Evolutionary conservation across 2,113 vertebrate genomes (phyloP).

Genomic region (Triplophysa rosa): DNA sequence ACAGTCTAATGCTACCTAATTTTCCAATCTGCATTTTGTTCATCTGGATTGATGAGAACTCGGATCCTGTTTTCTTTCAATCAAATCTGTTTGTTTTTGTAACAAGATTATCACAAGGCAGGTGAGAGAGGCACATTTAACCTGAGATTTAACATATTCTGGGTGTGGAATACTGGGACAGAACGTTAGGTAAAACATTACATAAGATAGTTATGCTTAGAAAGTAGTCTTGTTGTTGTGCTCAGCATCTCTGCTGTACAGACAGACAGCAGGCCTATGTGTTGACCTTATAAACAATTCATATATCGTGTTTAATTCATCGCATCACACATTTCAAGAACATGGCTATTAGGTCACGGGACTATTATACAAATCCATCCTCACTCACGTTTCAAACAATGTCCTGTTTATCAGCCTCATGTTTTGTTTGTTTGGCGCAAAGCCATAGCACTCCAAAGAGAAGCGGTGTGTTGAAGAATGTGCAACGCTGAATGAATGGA

Average conservation of each 20-base stretch:
- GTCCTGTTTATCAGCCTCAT: neutral
- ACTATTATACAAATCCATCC: neutral
- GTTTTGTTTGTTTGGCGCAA: neutral
- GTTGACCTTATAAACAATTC: neutral
- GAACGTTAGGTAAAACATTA: neutral
- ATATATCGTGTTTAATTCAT: neutral
- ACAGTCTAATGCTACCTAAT: neutral
- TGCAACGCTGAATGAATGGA: neutral
- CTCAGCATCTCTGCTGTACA: neutral
- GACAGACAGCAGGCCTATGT: neutral
- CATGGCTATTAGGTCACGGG: neutral
- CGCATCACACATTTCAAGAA: neutral
- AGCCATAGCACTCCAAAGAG: neutral
- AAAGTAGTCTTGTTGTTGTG: neutral
- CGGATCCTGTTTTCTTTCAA: neutral
- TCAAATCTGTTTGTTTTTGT: neutral
- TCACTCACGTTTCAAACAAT: neutral
- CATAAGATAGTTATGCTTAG: neutral
- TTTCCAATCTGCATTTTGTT: neutral
- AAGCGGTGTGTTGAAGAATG: neutral
- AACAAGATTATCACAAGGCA: neutral
- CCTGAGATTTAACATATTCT: constrained; percentile 6
- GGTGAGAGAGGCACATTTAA: neutral
- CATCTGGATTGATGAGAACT: neutral
- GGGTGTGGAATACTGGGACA: neutral